Conservation (phyloP, 2,888 invertebrate genomes). For the Neoascia interrupta region DNA sequence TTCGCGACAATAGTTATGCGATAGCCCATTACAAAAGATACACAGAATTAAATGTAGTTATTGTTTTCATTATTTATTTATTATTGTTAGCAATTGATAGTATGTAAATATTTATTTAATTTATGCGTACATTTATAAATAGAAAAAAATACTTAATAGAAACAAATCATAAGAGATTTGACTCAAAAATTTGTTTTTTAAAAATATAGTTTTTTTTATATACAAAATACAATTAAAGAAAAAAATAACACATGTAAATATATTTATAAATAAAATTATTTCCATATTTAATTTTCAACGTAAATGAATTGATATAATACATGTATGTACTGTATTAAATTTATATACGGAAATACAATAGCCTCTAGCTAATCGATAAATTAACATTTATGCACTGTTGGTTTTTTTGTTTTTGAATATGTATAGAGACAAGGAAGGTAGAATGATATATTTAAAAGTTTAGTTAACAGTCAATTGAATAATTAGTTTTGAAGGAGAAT, state of each 20-base stretch:
- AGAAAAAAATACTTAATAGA: constrained; percentile 1
- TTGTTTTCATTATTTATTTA: constrained; percentile 56
- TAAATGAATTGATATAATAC: background rate
- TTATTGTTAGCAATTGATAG: constrained; percentile 47
- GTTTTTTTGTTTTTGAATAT: too few relatives aligned
- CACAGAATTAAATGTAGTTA: constrained; percentile 57
- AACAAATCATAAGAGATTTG: constrained; percentile 9
- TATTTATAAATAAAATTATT: constrained; percentile 25
- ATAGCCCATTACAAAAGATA: constrained; percentile 59
- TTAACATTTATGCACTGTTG: too few relatives aligned
- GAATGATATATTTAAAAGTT: constrained; percentile 50
- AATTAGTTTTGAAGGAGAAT: constrained; percentile 35
- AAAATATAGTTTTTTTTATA: constrained; percentile 36
- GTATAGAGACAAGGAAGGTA: constrained; percentile 50
- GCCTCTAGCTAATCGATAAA: constrained; percentile 63
- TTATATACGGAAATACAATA: constrained; percentile 44
- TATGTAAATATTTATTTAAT: constrained; percentile 34
- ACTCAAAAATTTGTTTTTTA: constrained; percentile 12
- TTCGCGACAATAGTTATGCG: constrained; percentile 51
- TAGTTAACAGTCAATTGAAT: constrained; percentile 17
- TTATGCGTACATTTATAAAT: constrained; percentile 25
- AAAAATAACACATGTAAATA: too few relatives aligned
- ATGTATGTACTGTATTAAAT: constrained; percentile 2
- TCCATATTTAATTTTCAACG: constrained; percentile 8
- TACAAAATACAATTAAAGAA: constrained; percentile 40